Evolutionary conservation across 2,797 vertebrate genomes (phyloP), one percentile per base, ranked within the genome.

Genomic region (Echiichthys vipera): DNA sequence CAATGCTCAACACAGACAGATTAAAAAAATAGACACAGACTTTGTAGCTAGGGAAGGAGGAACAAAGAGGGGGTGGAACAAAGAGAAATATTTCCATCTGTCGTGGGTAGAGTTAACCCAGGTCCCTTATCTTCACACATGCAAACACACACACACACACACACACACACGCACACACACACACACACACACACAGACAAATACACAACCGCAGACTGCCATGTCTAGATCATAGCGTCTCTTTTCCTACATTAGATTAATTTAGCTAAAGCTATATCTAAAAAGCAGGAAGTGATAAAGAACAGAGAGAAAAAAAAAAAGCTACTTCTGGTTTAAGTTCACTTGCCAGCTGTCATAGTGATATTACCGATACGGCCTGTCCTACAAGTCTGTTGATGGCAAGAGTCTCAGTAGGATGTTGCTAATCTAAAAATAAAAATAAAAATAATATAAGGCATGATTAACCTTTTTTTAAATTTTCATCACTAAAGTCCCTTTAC

Each of bases 61-160:
- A 81, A 78, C 51, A 84, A 77, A 84, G 54, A 57, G n/a, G 47
- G 65, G 63, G 65, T 20, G 54, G 53, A 80, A 87, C 75, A 88
- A 78, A 88, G 73, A 77, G 27, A 73, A 70, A 67, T 63, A 46
- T 70, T 84, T 84, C 75, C 75, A 87, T 80, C 79, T 75, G 66
- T 55, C 87, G 53, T 39, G 45, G 55, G 61, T 78, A 63, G 29
- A 63, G 34, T 77, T 82, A 63, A 59, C 64, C 25, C 13, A 7
- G 12, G 37, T 57, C 36, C 24, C 24, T 71, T 78, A 67, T 72
- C 58, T 65, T 70, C 39, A 71, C 64, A 63, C 37, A 65, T 34
- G 25, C 57, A 74, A 27, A 75, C 39, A 50, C 7, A 47, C 7
- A 36, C 46, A 74, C 45, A 22, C 7, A 24, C 22, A 53, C 42